Base-by-base conservation (phyloP, 92 coral and sea anemone species). In the Heteractis magnifica region DNA sequence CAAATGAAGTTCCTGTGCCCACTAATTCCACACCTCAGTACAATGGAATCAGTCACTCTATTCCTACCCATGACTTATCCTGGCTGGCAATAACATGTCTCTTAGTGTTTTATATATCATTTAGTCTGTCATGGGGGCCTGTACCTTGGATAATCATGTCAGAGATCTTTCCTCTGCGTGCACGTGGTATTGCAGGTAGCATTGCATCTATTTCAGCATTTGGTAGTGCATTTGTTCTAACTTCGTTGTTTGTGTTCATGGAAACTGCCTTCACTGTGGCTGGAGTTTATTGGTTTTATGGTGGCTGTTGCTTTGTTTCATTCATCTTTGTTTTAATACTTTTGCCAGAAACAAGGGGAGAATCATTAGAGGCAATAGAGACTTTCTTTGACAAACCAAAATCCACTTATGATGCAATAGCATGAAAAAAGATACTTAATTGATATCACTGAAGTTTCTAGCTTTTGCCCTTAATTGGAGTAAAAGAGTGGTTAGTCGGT, bases 321-420 rank as follows among this genome's bases (percentile, higher is more conserved):
- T 88, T 90, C 49, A 6, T 94, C n/a, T 96, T 92, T 89, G 99
- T 96, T 11, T 87, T 56, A 62, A 10, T 90, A 26, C 58, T 92
- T 50, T 68, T 96, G 53, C 99, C 99, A 18, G 99, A 96, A 81
- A 96, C 99, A 68, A 96, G 86, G 80, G 99, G 99, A 10, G 90
- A 92, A 83, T 92, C 98, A 0, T 86, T 96, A 7, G 99, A 96
- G 71, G 92, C 94, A 83, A 91, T 95, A 5, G 95, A 95, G 75
- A 85, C 83, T 56, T 52, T 93, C 76, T 95, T 96, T 87, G 89
- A 85, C 50, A 85, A 76, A 21, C 8, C 60, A 3, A 76, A 65
- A 81, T 10, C 53, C 6, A 71, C 84, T 4, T 70, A 68, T 13
- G 64, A 71, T 68, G 77, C 19, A 49, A 81, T 71, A 70, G 84